These are phyloP conservation scores for Siniperca undulata DNA, from an alignment of 2,797 vertebrate species.

Conservation along the genomic window DNA sequence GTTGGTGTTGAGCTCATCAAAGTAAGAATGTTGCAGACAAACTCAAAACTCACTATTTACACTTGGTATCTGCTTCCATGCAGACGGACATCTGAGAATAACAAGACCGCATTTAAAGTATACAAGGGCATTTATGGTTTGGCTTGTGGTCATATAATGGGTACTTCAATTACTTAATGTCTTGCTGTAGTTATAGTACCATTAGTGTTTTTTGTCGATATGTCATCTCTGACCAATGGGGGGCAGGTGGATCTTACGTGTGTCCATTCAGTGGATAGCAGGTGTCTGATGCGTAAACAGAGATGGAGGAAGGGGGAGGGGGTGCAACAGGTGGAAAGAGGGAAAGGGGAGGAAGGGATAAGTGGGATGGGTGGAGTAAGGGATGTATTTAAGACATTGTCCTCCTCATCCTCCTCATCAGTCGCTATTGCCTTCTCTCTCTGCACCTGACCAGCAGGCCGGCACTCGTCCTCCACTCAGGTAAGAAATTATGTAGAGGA, in stretches of 20 bases:
- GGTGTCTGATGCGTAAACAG: conserved; percentile 75
- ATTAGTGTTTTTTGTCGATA: conserved; percentile 31
- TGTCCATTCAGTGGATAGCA: conserved; percentile 46
- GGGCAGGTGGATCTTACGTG: conserved; percentile 25
- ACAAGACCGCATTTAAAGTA: conserved; percentile 10
- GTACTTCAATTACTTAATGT: conserved; percentile 40
- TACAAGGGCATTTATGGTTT: neutral
- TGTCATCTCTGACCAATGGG: conserved; percentile 20
- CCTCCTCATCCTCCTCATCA: conserved; percentile 66
- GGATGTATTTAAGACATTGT: conserved; percentile 84
- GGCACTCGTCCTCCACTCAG: conserved; percentile 69
- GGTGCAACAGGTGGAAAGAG: conserved; percentile 66
- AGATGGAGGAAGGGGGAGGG: conserved; percentile 59
- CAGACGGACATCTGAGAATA: conserved; percentile 13
- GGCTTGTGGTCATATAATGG: conserved; percentile 32
- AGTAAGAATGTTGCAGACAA: conserved; percentile 12
- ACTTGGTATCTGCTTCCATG: neutral
- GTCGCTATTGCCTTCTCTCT: conserved; percentile 47
- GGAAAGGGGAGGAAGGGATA: conserved; percentile 39
- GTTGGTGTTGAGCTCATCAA: conserved; percentile 4
- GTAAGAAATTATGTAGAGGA: conserved; percentile 70
- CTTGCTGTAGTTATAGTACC: conserved; percentile 14
- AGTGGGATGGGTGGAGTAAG: conserved; percentile 75
- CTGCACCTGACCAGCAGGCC: conserved; percentile 60
- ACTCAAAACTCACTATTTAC: neutral